Percentiles rank a stretch among this genome's conserved stretches.
These are phyloP conservation scores for Corbicula japonica DNA, from an alignment of 2,888 invertebrate species.

Conservation along the genomic window DNA sequence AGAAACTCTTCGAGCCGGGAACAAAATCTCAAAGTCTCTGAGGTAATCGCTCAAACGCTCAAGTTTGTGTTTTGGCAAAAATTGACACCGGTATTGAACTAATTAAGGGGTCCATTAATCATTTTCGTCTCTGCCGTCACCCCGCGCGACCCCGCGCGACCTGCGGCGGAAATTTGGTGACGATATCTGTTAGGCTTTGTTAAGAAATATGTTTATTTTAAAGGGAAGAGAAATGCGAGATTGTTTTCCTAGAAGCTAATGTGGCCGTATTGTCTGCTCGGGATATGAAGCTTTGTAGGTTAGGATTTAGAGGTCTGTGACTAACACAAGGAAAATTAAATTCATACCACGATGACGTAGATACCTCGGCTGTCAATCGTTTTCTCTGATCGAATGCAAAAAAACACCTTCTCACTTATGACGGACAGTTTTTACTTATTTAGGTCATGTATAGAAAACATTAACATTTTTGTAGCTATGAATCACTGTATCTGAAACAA, in stretches of 20 bases:
- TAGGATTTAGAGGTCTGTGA: too few species aligned
- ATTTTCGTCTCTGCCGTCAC: constrained; percentile 61
- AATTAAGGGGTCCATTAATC: constrained; percentile 71
- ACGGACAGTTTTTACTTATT: constrained; percentile 20
- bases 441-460: constrained; percentile 13
- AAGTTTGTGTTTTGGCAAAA: constrained; percentile 60
- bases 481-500: constrained; percentile 28
- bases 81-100: constrained; percentile 62
- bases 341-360: too few species aligned
- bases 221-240: constrained; percentile 57
- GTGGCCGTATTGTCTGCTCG: too few species aligned
- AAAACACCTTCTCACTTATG: too few species aligned
- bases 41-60: constrained; percentile 54
- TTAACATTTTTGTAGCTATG: constrained; percentile 35
- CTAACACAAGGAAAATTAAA: too few species aligned
- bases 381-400: too few species aligned
- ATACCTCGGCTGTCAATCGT: too few species aligned
- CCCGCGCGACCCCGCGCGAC: constrained; percentile 61
- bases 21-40: constrained; percentile 38
- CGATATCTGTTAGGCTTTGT: constrained; percentile 68
- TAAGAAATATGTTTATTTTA: constrained; percentile 68
- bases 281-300: too few species aligned
- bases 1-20: constrained; percentile 23
- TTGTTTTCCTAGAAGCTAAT: constrained; percentile 39
- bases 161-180: constrained; percentile 65